Conservation (phyloP, 2,888 invertebrate genomes). For the Orchesella flavescens region DNA sequence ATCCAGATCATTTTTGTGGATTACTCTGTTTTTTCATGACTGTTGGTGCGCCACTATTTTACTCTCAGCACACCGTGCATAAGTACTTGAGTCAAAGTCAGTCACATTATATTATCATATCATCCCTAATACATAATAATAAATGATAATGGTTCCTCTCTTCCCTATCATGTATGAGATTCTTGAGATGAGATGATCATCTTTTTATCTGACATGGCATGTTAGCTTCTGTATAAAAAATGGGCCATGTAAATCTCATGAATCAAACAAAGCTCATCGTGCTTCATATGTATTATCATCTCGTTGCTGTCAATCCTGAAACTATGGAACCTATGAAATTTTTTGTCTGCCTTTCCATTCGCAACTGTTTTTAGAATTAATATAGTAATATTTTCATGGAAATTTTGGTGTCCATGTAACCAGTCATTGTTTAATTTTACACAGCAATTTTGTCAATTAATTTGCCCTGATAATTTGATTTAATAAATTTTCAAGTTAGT, state of each 20-base stretch:
- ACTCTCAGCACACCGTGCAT: not conserved
- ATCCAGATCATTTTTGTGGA: slow-evolving; percentile 61
- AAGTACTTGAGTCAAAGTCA: not conserved
- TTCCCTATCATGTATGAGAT: not conserved
- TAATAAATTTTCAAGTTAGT: no score
- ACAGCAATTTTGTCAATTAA: no score
- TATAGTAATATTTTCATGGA: no score
- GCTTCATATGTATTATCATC: no score
- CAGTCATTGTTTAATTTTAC: no score
- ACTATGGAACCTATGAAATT: no score
- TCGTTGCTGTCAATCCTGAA: no score
- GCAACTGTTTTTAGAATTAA: no score
- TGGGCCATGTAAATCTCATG: slow-evolving; percentile 42
- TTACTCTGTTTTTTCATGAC: slow-evolving; percentile 39
- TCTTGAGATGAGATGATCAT: slow-evolving; percentile 1
- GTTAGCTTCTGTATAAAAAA: not conserved
- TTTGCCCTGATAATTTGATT: no score
- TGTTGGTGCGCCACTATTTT: not conserved
- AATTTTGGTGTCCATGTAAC: no score
- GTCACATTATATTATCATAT: slow-evolving; percentile 14
- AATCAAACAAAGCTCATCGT: slow-evolving; percentile 20
- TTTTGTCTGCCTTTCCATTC: no score
- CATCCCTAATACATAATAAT: slow-evolving; percentile 26
- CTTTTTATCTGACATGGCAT: slow-evolving; percentile 14
- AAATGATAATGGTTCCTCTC: not conserved